Evolutionary conservation across 2,113 vertebrate genomes (phyloP), one percentile per base, ranked within the genome.

Genomic region (Urocolius indicus): DNA sequence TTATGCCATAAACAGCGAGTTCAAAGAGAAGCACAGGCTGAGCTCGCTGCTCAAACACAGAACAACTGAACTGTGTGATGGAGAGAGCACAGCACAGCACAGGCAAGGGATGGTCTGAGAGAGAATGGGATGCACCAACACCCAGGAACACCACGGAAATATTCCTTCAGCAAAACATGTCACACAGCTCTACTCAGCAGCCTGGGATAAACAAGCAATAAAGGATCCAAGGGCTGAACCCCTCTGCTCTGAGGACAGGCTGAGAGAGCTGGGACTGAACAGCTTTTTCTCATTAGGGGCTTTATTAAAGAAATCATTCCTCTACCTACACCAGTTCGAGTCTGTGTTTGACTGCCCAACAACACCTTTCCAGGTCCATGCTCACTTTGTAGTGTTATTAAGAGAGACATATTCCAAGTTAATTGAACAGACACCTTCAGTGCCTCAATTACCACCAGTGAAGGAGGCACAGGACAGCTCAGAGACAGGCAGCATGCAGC

Each of bases 111-210:
- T n/a, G 4, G 27, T 17, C 51, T 14, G 24, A 14, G 7, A 17
- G 24, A 27, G 36, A 55, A n/a, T 8, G 32, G 57, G 49, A 48
- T 2, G 13, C 41, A 21, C 41, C 2, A 14, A 24, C 2, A 5
- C 9, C 66, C 5, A 1, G 0, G 15, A 2, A 54, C 38, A 17
- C 30, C 46, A 45, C 30, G 17, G 51, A 27, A 18, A 16, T 45
- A 17, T 11, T 43, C n/a, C 66, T 65, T 16, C 32, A 7, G 51
- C 61, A 48, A 13, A 54, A 43, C n/a, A 34, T 8, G 1, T 6
- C 21, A 6, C 0, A 1, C 8, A 6, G 26, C 21, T 36, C 72
- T 10, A 3, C 15, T 10, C 30, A 26, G 45, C 23, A 13, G 21
- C 67, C 46, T 4, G 3, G 57, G 30, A 36, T 7, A 32, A 16